phyloP scores from a whole-genome alignment of 35 echinoderm and acorn worm genomes.

The Diadema setosum region DNA sequence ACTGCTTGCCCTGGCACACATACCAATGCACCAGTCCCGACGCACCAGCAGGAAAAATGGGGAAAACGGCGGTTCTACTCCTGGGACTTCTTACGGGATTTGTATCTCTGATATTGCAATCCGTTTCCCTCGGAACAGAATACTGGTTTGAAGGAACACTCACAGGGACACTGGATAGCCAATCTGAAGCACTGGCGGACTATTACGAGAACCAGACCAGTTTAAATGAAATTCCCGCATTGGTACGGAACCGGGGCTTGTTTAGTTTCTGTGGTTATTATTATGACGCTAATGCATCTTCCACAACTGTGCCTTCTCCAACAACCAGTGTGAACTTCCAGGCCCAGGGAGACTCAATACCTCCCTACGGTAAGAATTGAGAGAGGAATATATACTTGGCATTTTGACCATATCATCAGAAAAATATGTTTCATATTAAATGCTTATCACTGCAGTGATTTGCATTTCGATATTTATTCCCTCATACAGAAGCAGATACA shows the following conservation, averaged over 20 bases:
- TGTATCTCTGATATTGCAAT: background rate
- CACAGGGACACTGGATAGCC: too few relatives aligned
- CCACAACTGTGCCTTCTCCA: conserved; percentile 3
- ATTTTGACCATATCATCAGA: too few relatives aligned
- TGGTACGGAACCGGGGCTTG: background rate
- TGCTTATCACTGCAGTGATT: too few relatives aligned
- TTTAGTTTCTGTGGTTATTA: conserved; percentile 15
- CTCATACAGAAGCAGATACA: too few relatives aligned
- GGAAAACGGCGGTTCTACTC: conserved; percentile 16
- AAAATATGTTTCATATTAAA: too few relatives aligned
- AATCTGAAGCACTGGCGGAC: too few relatives aligned
- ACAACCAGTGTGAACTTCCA: conserved; percentile 12
- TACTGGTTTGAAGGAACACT: background rate
- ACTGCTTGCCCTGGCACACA: background rate
- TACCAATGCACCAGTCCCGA: background rate
- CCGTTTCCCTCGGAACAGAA: background rate
- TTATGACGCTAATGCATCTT: conserved; percentile 3
- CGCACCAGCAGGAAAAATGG: background rate
- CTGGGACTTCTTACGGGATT: conserved; percentile 14
- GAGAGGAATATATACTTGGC: too few relatives aligned
- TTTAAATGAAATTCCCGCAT: background rate
- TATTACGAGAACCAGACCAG: background rate
- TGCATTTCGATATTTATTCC: too few relatives aligned
- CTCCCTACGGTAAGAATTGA: background rate
- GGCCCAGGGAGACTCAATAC: background rate